phyloP scores from a whole-genome alignment of 2,888 invertebrate genomes.

The Hypselothyrea guttata region DNA sequence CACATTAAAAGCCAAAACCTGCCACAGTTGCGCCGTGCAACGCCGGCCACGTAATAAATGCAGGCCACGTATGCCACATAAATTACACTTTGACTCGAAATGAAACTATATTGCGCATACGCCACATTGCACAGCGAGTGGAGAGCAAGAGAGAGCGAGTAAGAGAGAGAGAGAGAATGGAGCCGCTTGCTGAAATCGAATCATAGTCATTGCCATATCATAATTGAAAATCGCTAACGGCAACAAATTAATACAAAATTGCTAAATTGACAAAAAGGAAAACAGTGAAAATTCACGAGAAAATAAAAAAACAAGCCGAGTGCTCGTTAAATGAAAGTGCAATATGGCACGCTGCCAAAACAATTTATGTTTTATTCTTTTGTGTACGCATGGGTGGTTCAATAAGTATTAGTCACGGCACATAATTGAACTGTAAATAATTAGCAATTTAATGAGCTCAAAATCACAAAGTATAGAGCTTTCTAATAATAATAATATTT shows the following conservation, averaged over 20 bases:
- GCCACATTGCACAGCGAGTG: conserved; percentile 25
- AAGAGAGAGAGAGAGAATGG: neutral
- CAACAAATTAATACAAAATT: conserved; percentile 42
- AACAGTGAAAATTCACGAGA: neutral
- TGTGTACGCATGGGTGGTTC: conserved; percentile 15
- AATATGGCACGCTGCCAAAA: conserved; percentile 31
- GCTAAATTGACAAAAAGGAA: conserved; percentile 31
- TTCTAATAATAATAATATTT: no score
- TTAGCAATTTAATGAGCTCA: no score
- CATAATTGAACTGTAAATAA: no score
- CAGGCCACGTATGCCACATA: conserved; percentile 67
- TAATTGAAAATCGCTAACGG: conserved; percentile 60
- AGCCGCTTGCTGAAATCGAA: conserved; percentile 21
- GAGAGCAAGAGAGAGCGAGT: neutral
- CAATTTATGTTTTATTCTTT: no score
- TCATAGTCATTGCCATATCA: conserved; percentile 43
- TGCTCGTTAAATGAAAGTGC: conserved; percentile 12
- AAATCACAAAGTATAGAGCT: no score
- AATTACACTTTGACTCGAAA: conserved; percentile 59
- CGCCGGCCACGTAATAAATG: conserved; percentile 63
- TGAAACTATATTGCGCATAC: conserved; percentile 55
- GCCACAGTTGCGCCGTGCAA: conserved; percentile 46
- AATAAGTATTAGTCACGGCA: neutral
- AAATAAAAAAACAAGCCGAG: no score
- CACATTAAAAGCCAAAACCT: conserved; percentile 76